Evolutionary conservation across 2,888 invertebrate genomes (phyloP).

Genomic region (Petrolisthes manimaculis): DNA sequence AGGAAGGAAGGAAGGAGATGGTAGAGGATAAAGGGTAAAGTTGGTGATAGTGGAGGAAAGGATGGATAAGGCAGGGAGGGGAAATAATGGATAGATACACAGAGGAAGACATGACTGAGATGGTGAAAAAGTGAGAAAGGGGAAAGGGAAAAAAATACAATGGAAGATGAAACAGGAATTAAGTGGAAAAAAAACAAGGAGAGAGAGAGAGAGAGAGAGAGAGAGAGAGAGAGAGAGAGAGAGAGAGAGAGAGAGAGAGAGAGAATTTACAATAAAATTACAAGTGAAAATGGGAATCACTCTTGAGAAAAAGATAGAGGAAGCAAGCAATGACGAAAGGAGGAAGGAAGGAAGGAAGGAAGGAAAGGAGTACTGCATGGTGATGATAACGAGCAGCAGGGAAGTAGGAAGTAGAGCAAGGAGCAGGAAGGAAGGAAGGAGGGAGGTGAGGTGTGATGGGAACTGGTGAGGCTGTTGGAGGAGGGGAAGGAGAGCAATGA

Average conservation of each 20-base stretch:
- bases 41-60: background rate
- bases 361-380: background rate
- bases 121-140: background rate
- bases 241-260: too few relatives aligned
- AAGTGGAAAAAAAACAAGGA: background rate
- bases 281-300: background rate
- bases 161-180: background rate
- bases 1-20: background rate
- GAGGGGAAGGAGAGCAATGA: too few relatives aligned
- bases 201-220: conserved; percentile 5
- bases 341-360: background rate
- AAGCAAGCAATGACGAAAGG: background rate
- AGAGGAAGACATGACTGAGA: background rate
- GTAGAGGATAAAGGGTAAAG: background rate
- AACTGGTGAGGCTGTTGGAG: too few relatives aligned
- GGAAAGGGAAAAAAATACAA: background rate
- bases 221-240: background rate
- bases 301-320: background rate
- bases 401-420: too few relatives aligned
- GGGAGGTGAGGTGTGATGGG: too few relatives aligned
- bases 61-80: background rate
- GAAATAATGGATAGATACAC: background rate
- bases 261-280: background rate
- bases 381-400: too few relatives aligned
- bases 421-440: background rate